Conservation (phyloP, 2,797 vertebrate species). For the Leucoraja ocellata region DNA sequence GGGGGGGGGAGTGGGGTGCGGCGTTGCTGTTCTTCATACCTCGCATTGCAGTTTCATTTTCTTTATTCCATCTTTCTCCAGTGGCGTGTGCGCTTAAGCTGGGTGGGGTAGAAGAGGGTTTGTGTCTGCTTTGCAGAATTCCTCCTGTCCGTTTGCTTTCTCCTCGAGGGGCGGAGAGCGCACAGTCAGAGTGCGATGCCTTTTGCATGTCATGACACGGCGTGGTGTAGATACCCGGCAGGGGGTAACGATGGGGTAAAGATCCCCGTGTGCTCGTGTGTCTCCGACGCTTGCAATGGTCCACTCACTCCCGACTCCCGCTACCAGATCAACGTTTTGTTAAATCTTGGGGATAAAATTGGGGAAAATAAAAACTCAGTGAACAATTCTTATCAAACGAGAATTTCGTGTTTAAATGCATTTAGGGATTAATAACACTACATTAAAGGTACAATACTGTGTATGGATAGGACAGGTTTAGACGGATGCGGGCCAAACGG, state of each 20-base stretch:
- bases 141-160: background rate
- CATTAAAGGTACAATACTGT: background rate
- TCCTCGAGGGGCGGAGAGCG: background rate
- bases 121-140: background rate
- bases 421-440: background rate
- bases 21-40: background rate
- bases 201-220: background rate
- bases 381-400: background rate
- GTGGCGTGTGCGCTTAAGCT: background rate
- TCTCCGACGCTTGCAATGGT: background rate
- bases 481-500: too few relatives aligned
- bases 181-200: background rate
- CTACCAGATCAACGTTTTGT: background rate
- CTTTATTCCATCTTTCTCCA: background rate
- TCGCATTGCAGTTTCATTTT: background rate
- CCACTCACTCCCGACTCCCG: background rate
- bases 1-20: too few relatives aligned
- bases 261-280: background rate
- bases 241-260: background rate
- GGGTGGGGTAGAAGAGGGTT: too few relatives aligned
- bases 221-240: background rate
- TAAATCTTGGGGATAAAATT: background rate
- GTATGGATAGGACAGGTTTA: too few relatives aligned
- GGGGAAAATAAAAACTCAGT: background rate
- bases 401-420: background rate